Evolutionary conservation across 2,113 vertebrate species (phyloP).

Genomic region (Sander vitreus): DNA sequence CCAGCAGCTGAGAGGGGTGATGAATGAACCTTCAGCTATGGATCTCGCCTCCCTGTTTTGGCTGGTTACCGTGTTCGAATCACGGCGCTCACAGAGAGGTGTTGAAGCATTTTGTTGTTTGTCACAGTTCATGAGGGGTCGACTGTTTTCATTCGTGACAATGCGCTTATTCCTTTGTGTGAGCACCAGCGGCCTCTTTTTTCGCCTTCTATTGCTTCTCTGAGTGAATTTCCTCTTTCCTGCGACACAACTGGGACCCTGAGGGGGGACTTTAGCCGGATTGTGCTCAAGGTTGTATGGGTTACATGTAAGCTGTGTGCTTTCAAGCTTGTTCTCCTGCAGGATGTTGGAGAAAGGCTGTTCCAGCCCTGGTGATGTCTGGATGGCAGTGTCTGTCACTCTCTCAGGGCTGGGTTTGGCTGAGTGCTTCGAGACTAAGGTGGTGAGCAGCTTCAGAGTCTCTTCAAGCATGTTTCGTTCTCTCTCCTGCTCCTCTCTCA

Average conservation of each 20-base stretch:
- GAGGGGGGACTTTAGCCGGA: slow-evolving; percentile 6
- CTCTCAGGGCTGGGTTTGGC: slow-evolving; percentile 28
- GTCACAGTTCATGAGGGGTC: background rate
- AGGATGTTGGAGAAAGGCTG: slow-evolving; percentile 19
- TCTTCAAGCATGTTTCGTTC: slow-evolving; percentile 73
- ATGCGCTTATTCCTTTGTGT: slow-evolving; percentile 51
- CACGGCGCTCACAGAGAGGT: slow-evolving; percentile 18
- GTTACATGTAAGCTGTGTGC: background rate
- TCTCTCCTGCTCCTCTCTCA: slow-evolving; percentile 75
- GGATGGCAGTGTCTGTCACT: slow-evolving; percentile 72
- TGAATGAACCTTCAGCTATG: slow-evolving; percentile 32
- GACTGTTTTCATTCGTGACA: slow-evolving; percentile 57
- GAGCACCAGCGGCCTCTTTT: slow-evolving; percentile 67
- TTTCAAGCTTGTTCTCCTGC: slow-evolving; percentile 42
- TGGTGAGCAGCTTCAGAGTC: slow-evolving; percentile 72
- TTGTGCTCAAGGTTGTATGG: slow-evolving; percentile 5
- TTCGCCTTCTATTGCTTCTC: slow-evolving; percentile 41
- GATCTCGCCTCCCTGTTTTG: slow-evolving; percentile 2
- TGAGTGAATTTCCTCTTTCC: slow-evolving; percentile 35
- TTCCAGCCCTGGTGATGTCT: slow-evolving; percentile 61
- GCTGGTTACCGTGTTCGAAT: background rate
- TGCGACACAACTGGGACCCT: background rate
- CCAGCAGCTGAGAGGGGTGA: slow-evolving; percentile 72
- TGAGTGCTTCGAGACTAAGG: slow-evolving; percentile 61
- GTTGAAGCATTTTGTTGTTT: slow-evolving; percentile 27